Evolutionary conservation across 2,797 vertebrate species (phyloP), one percentile per base, ranked within the genome.

Genomic region (Amniataba percoides): DNA sequence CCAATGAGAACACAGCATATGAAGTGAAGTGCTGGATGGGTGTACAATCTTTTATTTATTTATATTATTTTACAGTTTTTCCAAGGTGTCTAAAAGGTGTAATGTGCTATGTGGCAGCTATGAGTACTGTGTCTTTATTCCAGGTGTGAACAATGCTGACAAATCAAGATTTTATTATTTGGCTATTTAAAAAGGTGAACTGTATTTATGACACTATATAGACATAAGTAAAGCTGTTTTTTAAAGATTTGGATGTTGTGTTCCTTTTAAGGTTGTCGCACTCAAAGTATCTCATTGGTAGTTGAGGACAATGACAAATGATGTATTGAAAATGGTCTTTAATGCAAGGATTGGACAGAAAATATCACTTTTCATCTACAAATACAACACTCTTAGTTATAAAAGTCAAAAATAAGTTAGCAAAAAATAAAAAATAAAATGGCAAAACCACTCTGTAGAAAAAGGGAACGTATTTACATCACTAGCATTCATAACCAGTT

Each of bases 361-460:
- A 90, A 89, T 88, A 88, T 91, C 66, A 88, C 81, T 80, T 91
- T 91, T 85, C 63, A 91, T 94, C 90, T 95, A 94, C 90, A 95
- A 95, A 96, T 94, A 96, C 96, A 96, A 96, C 93, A 96, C 97
- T 97, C 89, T 95, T 96, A 96, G 95, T 97, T 95, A 91, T 96
- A 96, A 97, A 97, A 96, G 93, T 95, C 95, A 94, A 96, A 93
- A 99, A 99, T 98, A 99, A 99, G 92, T 99, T 98, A 99, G 95
- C 87, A 93, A 93, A 96, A 96, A 96, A 95, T 95, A 96, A 87
- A 94, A 95, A 95, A 94, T 95, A 95, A 96, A 96, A 95, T 95
- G 90, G 93, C 95, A 97, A 96, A 96, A 93, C 92, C 97, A 99
- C 93, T 97, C 95, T 93, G 96, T 97, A 97, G 94, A 97, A 97